Evolutionary conservation across 2,888 invertebrate genomes (phyloP).

Genomic region (Nomada goodeniana): DNA sequence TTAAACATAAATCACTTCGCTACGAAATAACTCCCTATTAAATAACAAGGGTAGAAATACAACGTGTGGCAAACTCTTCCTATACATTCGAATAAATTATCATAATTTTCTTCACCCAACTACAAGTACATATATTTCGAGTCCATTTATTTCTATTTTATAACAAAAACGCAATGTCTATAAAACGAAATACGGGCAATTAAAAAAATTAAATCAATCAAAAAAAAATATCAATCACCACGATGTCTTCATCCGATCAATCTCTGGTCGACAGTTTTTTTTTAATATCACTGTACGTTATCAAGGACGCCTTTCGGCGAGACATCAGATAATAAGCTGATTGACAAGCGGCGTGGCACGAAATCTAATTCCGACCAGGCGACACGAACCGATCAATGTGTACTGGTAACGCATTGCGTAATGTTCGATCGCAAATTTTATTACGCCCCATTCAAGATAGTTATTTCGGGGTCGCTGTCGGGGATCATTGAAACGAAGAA

Average conservation of each 20-base stretch:
- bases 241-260: not conserved
- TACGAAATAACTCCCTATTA: too few species aligned
- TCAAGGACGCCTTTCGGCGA: not conserved
- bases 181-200: not conserved
- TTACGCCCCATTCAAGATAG: not conserved
- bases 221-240: too few species aligned
- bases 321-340: constrained; percentile 19
- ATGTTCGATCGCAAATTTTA: not conserved
- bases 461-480: not conserved
- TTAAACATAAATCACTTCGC: not conserved
- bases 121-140: too few species aligned
- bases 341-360: constrained; percentile 20
- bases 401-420: constrained; percentile 20
- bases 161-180: too few species aligned
- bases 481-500: constrained; percentile 14
- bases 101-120: too few species aligned
- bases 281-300: not conserved
- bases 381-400: constrained; percentile 2
- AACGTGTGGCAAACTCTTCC: not conserved
- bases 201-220: not conserved
- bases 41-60: not conserved
- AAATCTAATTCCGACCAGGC: constrained; percentile 20
- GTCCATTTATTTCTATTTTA: too few species aligned
- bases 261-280: not conserved
- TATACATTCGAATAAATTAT: not conserved